Evolutionary conservation across 2,113 vertebrate species (phyloP), one percentile per base, ranked within the genome.

Genomic region (Pica pica): DNA sequence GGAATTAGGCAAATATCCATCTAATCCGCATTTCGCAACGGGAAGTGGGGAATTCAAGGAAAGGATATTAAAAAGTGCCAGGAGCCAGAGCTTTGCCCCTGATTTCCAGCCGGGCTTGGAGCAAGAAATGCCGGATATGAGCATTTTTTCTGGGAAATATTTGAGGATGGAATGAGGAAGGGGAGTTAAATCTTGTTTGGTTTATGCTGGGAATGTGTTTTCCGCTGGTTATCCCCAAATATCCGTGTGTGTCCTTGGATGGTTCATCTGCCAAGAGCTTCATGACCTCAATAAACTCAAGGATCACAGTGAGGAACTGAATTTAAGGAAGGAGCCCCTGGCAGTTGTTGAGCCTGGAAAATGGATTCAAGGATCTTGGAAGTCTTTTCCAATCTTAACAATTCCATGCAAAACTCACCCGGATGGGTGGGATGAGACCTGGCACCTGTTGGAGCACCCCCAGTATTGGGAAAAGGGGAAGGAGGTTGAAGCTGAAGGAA

Each of bases 211-310:
- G 67, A 88, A 89, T 9, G 50, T 13, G 5, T n/a, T 70, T 75
- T 64, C 84, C 1, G 0, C 16, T 11, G 6, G 14, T 13, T 2
- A 2, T 53, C 50, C 31, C 30, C 30, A 47, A 63, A 73, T 23
- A n/a, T 9, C 50, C 0, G 0, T 2, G 13, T 6, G 6, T 16
- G 52, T 47, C 30, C n/a, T 14, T 0, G 18, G 78, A 10, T 11
- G 21, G 33, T 70, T 71, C 28, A 10, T 22, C 52, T 8, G 6
- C 8, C 59, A 4, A n/a, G 33, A 77, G 59, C 5, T 55, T 46
- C 27, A 0, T 0, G 3, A 26, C 11, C 18, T 12, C 18, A 8
- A 12, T 5, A 10, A 84, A 46, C 18, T 64, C 82, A 3, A 14
- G 47, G 56, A 52, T 42, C 20, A 2, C 0, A 6, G 33, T 0